Percentiles rank a stretch among this genome's conserved stretches.
Evolutionary conservation across 1,140 invertebrate genomes (phyloP).

Genomic region (Brachionus koreanus): DNA sequence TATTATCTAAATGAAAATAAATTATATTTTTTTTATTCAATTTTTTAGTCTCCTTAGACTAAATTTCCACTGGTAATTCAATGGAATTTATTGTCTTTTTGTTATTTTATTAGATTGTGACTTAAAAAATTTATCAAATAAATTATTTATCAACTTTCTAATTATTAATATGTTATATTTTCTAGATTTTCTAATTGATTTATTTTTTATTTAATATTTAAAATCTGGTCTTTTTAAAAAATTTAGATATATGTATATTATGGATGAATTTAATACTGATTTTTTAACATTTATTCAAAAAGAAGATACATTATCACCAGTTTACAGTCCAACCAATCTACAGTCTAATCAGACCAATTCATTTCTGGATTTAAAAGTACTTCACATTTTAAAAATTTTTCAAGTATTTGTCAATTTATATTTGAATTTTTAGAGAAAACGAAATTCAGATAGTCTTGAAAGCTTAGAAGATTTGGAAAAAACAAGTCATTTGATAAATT

Average conservation of each 20-base stretch:
- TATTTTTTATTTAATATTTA: background rate
- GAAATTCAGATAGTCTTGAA: constrained; percentile 19
- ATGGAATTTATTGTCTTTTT: background rate
- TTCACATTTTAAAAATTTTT: too few species aligned
- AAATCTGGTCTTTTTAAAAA: background rate
- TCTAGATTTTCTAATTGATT: too few species aligned
- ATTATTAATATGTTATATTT: too few species aligned
- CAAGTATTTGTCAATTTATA: background rate
- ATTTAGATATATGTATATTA: background rate
- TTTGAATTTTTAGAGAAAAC: background rate
- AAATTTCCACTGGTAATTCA: constrained; percentile 5
- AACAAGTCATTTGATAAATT: background rate
- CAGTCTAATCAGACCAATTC: background rate
- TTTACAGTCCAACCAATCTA: background rate
- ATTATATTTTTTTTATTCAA: background rate
- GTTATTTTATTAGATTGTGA: too few species aligned
- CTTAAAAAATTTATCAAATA: too few species aligned
- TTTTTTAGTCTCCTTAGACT: background rate
- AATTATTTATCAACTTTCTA: too few species aligned
- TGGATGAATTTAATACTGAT: background rate
- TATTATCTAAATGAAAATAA: background rate
- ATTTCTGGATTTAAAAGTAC: background rate
- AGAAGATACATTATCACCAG: background rate
- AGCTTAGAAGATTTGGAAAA: constrained; percentile 32
- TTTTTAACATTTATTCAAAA: background rate